These are phyloP conservation scores for Agapornis roseicollis DNA, from an alignment of 2,113 vertebrate species.

Conservation along the genomic window DNA sequence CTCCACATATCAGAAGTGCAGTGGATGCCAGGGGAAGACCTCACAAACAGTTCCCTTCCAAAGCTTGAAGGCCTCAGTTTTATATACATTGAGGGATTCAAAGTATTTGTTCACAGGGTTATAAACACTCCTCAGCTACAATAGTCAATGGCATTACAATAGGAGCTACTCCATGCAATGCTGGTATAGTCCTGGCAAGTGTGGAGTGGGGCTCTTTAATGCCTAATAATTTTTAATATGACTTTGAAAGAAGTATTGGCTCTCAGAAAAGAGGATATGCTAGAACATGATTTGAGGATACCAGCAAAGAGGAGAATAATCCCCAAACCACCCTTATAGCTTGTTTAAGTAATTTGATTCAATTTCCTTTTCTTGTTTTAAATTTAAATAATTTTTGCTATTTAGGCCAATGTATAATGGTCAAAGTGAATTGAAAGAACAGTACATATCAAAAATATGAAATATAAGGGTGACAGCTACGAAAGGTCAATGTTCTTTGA, in stretches of 20 bases:
- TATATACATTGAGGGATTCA: neutral
- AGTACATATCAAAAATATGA: neutral
- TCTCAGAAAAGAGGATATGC: neutral
- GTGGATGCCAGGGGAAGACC: neutral
- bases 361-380: neutral
- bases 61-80: neutral
- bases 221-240: neutral
- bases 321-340: neutral
- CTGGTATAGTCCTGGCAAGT: neutral
- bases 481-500: neutral
- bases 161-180: neutral
- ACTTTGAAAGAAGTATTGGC: neutral
- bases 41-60: neutral
- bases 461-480: neutral
- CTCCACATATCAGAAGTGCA: neutral
- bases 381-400: neutral
- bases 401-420: neutral
- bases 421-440: neutral
- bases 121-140: neutral
- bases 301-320: neutral
- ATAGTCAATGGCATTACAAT: rapidly evolving
- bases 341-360: neutral
- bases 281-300: neutral
- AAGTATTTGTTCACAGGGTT: neutral
- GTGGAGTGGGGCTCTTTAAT: neutral